Conservation (phyloP, 2,797 vertebrate genomes). For the Girardinus metallicus region DNA sequence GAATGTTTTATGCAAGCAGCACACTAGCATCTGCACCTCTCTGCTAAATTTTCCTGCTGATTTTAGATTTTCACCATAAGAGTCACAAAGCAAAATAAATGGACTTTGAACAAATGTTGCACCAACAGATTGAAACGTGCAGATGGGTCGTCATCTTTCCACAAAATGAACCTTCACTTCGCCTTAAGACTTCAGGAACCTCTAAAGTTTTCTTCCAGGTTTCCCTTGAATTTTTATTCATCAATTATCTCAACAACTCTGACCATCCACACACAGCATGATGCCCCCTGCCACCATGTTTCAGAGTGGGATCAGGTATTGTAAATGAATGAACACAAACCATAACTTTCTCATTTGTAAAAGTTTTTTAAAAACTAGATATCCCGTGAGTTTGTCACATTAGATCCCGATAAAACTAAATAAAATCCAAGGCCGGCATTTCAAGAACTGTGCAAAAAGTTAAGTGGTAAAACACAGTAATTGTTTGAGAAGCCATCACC, state of each 20-base stretch:
- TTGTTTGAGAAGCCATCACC: background rate
- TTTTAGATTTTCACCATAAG: background rate
- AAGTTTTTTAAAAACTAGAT: background rate
- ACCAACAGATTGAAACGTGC: background rate
- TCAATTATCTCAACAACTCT: background rate
- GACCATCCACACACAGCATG: background rate
- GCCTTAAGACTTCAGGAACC: background rate
- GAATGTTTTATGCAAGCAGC: background rate
- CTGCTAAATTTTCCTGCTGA: background rate
- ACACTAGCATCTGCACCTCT: background rate
- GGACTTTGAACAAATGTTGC: background rate
- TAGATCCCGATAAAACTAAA: background rate
- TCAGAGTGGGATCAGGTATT: background rate
- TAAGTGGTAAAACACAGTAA: background rate
- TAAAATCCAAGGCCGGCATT: background rate
- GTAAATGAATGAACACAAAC: background rate
- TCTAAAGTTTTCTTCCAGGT: background rate
- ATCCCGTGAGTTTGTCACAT: background rate
- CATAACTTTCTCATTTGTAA: background rate
- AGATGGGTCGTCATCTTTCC: background rate
- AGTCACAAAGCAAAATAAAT: background rate
- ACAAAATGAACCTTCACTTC: too few relatives aligned
- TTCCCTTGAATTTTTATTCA: background rate
- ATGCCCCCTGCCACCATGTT: background rate
- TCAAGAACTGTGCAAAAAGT: background rate